Conservation (phyloP, 2,888 invertebrate species). For the Malthinus flaveolus region DNA sequence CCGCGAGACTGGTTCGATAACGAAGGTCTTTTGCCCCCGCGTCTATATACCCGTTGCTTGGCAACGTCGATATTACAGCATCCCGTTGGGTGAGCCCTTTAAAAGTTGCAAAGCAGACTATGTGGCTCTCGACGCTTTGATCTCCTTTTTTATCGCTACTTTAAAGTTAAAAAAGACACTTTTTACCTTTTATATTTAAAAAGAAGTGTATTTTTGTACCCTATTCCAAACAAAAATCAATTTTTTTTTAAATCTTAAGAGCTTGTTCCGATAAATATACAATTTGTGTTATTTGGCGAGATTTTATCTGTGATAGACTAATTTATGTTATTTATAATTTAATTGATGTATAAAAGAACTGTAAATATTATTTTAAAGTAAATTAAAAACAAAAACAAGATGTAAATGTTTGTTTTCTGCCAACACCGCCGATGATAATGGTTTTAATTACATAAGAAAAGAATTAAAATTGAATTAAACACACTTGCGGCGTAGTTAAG, state of each 20-base stretch:
- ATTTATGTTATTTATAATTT: too few species aligned
- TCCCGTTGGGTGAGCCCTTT: slow-evolving; percentile 12
- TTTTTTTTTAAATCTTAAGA: slow-evolving; percentile 2
- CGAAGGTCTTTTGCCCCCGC: slow-evolving; percentile 28
- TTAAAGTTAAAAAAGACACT: neutral
- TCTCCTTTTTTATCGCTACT: slow-evolving; percentile 4
- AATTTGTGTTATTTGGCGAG: too few species aligned
- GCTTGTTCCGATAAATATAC: neutral
- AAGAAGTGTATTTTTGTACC: neutral
- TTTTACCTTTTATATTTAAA: too few species aligned
- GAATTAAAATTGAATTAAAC: too few species aligned
- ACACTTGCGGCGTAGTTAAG: too few species aligned
- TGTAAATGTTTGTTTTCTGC: too few species aligned
- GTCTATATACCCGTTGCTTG: slow-evolving; percentile 27
- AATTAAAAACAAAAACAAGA: too few species aligned
- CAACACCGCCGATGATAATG: too few species aligned
- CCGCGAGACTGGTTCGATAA: slow-evolving; percentile 36
- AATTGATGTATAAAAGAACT: too few species aligned
- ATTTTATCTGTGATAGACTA: too few species aligned
- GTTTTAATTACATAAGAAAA: too few species aligned
- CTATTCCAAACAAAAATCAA: slow-evolving; percentile 1
- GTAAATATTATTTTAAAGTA: too few species aligned
- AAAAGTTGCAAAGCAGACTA: slow-evolving; percentile 21
- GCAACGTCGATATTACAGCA: slow-evolving; percentile 33
- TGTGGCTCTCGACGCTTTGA: slow-evolving; percentile 25